Conservation (phyloP, 2,113 vertebrate genomes). For the Bungarus multicinctus region DNA sequence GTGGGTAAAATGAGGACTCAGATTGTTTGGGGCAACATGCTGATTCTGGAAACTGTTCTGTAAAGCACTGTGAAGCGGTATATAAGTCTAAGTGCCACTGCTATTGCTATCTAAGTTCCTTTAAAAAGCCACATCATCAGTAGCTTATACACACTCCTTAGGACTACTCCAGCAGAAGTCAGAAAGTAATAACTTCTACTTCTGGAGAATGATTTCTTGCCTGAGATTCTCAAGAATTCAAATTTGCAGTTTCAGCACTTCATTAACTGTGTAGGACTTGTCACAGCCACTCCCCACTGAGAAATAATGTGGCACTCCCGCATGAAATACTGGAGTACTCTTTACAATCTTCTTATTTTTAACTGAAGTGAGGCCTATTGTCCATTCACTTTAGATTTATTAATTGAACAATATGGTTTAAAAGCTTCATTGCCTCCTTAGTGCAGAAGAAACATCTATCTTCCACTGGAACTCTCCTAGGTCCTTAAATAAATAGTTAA, state of each 20-base stretch:
- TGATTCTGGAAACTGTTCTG: no score
- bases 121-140: neutral
- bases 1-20: no score
- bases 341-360: neutral
- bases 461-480: constrained; percentile 5
- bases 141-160: neutral
- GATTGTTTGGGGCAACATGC: no score
- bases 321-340: neutral
- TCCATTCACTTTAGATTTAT: neutral
- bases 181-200: neutral
- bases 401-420: neutral
- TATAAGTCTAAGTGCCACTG: no score
- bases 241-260: neutral
- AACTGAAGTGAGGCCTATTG: neutral
- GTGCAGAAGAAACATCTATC: neutral
- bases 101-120: neutral
- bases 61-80: no score
- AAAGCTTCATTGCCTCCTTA: neutral
- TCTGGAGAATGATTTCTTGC: neutral
- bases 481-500: constrained; percentile 2
- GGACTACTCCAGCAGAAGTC: neutral
- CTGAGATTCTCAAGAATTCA: neutral
- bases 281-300: neutral
- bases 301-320: neutral
- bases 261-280: neutral